phyloP scores from a whole-genome alignment of 1,140 invertebrate genomes.

The Prorops nasuta region DNA sequence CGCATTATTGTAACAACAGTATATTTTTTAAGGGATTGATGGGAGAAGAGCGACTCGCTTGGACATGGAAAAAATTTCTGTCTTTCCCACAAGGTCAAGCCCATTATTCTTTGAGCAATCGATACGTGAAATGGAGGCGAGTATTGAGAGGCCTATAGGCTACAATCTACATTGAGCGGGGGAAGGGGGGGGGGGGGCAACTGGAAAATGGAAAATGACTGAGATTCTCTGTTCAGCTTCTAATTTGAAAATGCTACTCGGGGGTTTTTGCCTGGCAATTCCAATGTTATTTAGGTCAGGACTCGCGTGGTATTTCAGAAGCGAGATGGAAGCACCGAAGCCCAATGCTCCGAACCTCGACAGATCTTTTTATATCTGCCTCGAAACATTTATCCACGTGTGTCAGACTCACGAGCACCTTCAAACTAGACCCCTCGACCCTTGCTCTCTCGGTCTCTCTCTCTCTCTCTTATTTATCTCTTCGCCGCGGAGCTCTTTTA shows the following conservation, averaged over 20 bases:
- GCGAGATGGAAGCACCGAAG: neutral
- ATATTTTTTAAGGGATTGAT: too few relatives aligned
- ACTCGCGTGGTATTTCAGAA: neutral
- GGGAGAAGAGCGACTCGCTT: too few relatives aligned
- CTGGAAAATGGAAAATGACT: slow-evolving; percentile 7
- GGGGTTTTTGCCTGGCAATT: slow-evolving; percentile 2
- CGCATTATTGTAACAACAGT: too few relatives aligned
- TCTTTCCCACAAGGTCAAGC: slow-evolving; percentile 17
- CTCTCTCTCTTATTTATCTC: too few relatives aligned
- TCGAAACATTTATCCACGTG: neutral
- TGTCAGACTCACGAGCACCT: too few relatives aligned
- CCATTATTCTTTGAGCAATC: slow-evolving; percentile 18
- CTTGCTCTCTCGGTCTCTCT: too few relatives aligned
- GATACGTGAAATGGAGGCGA: slow-evolving; percentile 4
- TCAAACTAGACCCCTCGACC: too few relatives aligned
- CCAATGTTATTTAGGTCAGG: neutral
- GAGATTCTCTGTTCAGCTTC: slow-evolving; percentile 5
- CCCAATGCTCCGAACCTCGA: too few relatives aligned
- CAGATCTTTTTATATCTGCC: neutral
- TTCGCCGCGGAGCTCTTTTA: too few relatives aligned
- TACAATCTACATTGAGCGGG: neutral
- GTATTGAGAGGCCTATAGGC: neutral
- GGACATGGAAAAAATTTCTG: too few relatives aligned
- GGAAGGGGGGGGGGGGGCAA: neutral
- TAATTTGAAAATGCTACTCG: slow-evolving; percentile 12